A percentile compares a stretch with the other conserved stretches of the same genome.
Evolutionary conservation across 2,113 vertebrate species (phyloP).

Genomic region (Tor tambroides): DNA sequence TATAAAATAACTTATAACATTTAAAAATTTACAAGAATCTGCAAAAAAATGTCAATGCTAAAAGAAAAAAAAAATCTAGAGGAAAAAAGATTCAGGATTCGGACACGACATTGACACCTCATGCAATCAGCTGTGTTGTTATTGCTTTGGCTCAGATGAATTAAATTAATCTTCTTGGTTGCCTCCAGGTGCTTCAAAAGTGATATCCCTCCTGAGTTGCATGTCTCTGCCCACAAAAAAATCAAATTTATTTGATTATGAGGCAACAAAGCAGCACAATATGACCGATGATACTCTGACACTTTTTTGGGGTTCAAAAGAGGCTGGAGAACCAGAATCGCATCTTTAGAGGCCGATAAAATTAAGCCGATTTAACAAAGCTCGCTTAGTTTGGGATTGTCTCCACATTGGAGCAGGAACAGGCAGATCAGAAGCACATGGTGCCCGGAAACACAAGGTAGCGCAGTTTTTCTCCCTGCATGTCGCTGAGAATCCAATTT

Average conservation of each 20-base stretch:
- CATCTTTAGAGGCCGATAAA: not conserved
- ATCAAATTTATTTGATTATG: slow-evolving; percentile 26
- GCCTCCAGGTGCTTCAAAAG: slow-evolving; percentile 14
- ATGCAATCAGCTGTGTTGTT: slow-evolving; percentile 5
- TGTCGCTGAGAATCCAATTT: not conserved
- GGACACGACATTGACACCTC: not conserved
- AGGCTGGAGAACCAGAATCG: not conserved
- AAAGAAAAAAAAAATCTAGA: not conserved
- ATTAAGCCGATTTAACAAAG: slow-evolving; percentile 37
- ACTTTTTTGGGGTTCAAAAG: not conserved
- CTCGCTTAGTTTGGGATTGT: slow-evolving; percentile 3
- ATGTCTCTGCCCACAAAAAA: slow-evolving; percentile 15
- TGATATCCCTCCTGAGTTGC: not conserved
- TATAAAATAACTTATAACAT: too few relatives aligned
- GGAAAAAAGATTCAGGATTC: not conserved
- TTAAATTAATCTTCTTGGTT: slow-evolving; percentile 10
- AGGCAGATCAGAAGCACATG: not conserved
- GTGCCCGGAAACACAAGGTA: slow-evolving; percentile 12
- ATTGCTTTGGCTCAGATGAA: slow-evolving; percentile 19
- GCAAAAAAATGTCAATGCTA: too few relatives aligned
- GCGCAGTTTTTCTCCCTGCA: not conserved
- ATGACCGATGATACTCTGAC: not conserved
- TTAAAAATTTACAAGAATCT: too few relatives aligned
- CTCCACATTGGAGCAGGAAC: not conserved
- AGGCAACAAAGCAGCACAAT: slow-evolving; percentile 15